phyloP scores from a whole-genome alignment of 1,140 invertebrate species.

The Bombus soroeensis region DNA sequence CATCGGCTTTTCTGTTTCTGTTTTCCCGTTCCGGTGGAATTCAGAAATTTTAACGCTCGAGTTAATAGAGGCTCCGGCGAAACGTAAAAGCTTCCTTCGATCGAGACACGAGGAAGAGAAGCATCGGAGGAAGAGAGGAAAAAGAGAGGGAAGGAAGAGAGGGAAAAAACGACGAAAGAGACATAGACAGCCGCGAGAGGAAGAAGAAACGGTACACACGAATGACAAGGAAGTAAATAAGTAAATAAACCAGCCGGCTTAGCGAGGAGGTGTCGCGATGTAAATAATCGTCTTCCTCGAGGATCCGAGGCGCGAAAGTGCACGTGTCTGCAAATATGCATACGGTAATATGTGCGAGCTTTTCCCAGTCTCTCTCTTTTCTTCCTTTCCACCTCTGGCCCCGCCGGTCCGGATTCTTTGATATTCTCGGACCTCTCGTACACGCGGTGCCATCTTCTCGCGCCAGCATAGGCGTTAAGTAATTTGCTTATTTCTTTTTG shows the following conservation, averaged over 20 bases:
- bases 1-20: conserved; percentile 4
- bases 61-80: neutral
- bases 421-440: conserved; percentile 48
- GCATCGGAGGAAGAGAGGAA: no score
- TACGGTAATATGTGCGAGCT: conserved; percentile 67
- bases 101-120: neutral
- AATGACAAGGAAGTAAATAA: conserved; percentile 76
- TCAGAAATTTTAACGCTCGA: neutral
- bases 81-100: neutral
- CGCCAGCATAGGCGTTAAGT: conserved; percentile 64
- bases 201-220: conserved; percentile 52
- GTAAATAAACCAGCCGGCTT: conserved; percentile 76
- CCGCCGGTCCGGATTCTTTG: conserved; percentile 44
- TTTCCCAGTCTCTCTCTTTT: conserved; percentile 61
- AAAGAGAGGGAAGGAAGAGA: neutral
- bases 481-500: conserved; percentile 69
- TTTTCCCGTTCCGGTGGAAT: neutral
- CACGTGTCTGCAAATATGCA: conserved; percentile 74
- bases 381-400: conserved; percentile 13
- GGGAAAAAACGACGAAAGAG: neutral
- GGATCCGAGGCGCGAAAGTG: conserved; percentile 75
- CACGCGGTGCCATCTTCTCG: conserved; percentile 47
- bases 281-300: conserved; percentile 74
- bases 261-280: conserved; percentile 76
- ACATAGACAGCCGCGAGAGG: conserved; percentile 47